These are phyloP conservation scores for Anthoscopus minutus DNA, from an alignment of 2,113 vertebrate genomes.

Conservation along the genomic window DNA sequence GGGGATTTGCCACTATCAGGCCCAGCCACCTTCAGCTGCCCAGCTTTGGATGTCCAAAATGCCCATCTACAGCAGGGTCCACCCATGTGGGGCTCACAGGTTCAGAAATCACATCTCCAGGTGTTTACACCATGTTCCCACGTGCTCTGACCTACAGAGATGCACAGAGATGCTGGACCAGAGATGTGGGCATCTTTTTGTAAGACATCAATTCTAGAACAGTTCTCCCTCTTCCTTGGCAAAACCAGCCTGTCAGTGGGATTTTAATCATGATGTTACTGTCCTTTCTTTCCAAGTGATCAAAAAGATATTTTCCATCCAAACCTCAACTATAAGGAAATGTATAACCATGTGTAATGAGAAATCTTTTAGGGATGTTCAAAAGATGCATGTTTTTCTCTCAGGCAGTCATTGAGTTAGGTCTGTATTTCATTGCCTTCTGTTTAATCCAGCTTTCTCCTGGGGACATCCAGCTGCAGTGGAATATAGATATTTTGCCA, in stretches of 20 bases:
- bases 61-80: neutral
- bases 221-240: neutral
- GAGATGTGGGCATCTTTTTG: neutral
- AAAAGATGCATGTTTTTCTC: neutral
- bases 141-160: neutral
- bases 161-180: neutral
- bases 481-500: neutral
- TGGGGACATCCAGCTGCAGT: neutral
- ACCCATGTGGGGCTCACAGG: neutral
- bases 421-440: neutral
- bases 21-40: neutral
- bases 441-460: neutral
- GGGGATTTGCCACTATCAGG: neutral
- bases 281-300: neutral
- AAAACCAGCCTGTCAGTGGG: neutral
- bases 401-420: neutral
- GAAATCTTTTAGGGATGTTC: neutral
- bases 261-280: neutral
- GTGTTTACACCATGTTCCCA: neutral
- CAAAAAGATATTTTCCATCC: neutral
- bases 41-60: neutral
- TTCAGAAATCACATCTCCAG: neutral
- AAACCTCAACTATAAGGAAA: neutral
- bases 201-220: neutral
- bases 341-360: neutral